A percentile compares a stretch with the other conserved stretches of the same genome.
phyloP scores from a whole-genome alignment of 1,140 invertebrate species.

The Vollenhovia emeryi region DNA sequence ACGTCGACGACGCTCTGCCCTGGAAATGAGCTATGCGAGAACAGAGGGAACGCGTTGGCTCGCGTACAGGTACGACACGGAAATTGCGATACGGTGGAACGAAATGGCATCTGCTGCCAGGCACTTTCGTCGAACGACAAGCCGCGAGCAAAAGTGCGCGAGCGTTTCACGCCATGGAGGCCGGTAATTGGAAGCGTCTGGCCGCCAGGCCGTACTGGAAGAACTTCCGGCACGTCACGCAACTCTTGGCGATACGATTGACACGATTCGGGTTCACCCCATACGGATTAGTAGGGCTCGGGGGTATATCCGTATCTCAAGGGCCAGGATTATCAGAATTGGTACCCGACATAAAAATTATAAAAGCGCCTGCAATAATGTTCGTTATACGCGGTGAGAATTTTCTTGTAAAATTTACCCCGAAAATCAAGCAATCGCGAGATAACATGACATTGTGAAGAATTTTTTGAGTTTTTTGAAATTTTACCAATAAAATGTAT shows the following conservation, averaged over 20 bases:
- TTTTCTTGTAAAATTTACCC: no score
- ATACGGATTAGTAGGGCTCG: background rate
- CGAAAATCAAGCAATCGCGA: no score
- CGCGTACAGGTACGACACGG: slow-evolving; percentile 33
- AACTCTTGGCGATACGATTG: slow-evolving; percentile 32
- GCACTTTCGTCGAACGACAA: slow-evolving; percentile 22
- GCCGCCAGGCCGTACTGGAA: background rate
- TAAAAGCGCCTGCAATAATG: background rate
- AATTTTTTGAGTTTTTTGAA: no score
- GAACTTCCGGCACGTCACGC: slow-evolving; percentile 28
- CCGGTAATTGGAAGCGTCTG: slow-evolving; percentile 58
- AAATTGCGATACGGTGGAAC: slow-evolving; percentile 45
- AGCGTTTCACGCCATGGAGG: slow-evolving; percentile 29
- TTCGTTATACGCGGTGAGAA: background rate
- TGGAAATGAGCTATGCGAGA: slow-evolving; percentile 55
- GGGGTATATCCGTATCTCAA: background rate
- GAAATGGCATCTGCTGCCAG: slow-evolving; percentile 31
- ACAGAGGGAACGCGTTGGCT: slow-evolving; percentile 8
- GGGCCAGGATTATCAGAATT: background rate
- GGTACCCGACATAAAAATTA: background rate
- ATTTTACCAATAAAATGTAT: no score
- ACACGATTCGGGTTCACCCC: background rate
- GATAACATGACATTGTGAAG: no score
- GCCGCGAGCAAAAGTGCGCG: slow-evolving; percentile 24
- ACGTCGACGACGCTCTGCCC: slow-evolving; percentile 5